phyloP scores from a whole-genome alignment of 2,888 invertebrate genomes.

The Eurois occulta region DNA sequence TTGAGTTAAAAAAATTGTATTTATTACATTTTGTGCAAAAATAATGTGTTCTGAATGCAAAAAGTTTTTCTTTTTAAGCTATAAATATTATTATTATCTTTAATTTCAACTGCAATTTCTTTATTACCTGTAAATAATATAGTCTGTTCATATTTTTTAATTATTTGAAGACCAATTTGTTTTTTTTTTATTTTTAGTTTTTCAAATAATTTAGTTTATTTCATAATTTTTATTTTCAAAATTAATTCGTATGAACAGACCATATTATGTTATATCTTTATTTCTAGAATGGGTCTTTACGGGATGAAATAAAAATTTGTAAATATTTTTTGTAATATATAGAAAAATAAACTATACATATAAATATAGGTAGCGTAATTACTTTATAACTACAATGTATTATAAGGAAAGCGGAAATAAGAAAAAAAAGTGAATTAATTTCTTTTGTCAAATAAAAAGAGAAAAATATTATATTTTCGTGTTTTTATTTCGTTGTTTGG shows the following conservation, averaged over 20 bases:
- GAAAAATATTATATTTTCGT: slow-evolving; percentile 80
- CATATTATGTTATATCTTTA: slow-evolving; percentile 66
- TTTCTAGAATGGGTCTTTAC: slow-evolving; percentile 85
- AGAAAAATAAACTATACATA: slow-evolving; percentile 87
- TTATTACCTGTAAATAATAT: slow-evolving; percentile 64
- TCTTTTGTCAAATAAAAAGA: slow-evolving; percentile 90
- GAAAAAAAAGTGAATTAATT: slow-evolving; percentile 89
- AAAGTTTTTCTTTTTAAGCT: slow-evolving; percentile 60
- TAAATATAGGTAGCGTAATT: slow-evolving; percentile 90
- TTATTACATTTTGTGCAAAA: slow-evolving; percentile 75
- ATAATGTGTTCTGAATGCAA: slow-evolving; percentile 75
- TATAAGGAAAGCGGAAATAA: slow-evolving; percentile 87
- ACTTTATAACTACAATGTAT: slow-evolving; percentile 89
- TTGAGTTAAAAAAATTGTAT: slow-evolving; percentile 68
- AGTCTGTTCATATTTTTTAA: slow-evolving; percentile 62
- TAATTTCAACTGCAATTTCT: slow-evolving; percentile 68
- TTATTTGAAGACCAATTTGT: slow-evolving; percentile 26
- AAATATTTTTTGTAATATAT: slow-evolving; percentile 90
- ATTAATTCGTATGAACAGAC: slow-evolving; percentile 64
- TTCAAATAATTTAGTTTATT: slow-evolving; percentile 40
- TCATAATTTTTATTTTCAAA: slow-evolving; percentile 31
- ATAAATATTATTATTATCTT: slow-evolving; percentile 64
- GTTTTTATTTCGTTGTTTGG: slow-evolving; percentile 73
- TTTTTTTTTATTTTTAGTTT: slow-evolving; percentile 22
- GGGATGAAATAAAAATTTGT: slow-evolving; percentile 84